phyloP scores from a whole-genome alignment of 2,888 invertebrate genomes.

The Tridacna gigas region DNA sequence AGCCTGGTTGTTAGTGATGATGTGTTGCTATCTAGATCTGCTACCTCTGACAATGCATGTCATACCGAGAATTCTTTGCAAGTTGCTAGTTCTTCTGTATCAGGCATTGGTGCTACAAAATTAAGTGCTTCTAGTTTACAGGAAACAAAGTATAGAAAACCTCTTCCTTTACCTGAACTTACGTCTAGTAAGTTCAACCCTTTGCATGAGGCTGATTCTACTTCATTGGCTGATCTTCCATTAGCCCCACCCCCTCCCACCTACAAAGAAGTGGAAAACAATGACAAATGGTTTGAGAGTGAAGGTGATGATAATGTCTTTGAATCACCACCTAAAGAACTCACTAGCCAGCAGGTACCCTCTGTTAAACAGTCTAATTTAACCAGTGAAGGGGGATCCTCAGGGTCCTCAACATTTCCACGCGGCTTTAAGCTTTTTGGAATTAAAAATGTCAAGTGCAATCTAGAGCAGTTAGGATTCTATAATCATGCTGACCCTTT shows the following conservation, averaged over 20 bases:
- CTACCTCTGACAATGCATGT: conserved; percentile 28
- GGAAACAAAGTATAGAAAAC: conserved; percentile 48
- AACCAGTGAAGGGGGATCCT: conserved; percentile 60
- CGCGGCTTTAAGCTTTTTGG: conserved; percentile 71
- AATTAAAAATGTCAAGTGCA: conserved; percentile 75
- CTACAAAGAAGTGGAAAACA: conserved; percentile 45
- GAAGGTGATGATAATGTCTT: conserved; percentile 73
- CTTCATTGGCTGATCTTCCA: conserved; percentile 68
- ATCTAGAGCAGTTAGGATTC: conserved; percentile 79
- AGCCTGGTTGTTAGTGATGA: conserved; percentile 20
- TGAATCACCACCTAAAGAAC: conserved; percentile 51
- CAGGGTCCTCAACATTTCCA: conserved; percentile 73
- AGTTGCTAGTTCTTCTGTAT: conserved; percentile 31
- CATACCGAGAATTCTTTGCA: conserved; percentile 1
- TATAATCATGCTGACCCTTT: conserved; percentile 80
- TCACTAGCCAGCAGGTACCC: conserved; percentile 29
- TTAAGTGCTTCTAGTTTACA: conserved; percentile 10
- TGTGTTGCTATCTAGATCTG: conserved; percentile 10
- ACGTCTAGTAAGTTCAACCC: conserved; percentile 41
- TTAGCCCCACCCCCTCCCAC: conserved; percentile 71
- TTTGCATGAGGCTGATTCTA: conserved; percentile 64
- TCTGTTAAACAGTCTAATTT: conserved; percentile 52
- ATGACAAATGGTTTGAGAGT: conserved; percentile 37
- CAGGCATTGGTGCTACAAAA: conserved; percentile 11
- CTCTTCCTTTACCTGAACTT: conserved; percentile 48